These are phyloP conservation scores for Cylindroiulus punctatus DNA, from an alignment of 2,888 invertebrate species.

Conservation along the genomic window DNA sequence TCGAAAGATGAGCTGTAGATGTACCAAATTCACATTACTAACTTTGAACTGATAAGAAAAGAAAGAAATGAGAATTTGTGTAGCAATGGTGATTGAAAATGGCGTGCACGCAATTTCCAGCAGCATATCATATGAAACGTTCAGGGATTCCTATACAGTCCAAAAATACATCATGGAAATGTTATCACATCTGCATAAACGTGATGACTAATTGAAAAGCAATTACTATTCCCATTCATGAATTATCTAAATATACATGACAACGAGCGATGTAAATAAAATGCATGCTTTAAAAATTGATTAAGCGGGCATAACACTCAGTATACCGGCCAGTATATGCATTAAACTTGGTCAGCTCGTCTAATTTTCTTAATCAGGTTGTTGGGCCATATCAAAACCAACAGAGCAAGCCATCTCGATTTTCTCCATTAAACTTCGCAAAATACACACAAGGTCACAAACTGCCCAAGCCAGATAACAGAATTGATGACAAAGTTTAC, in stretches of 20 bases:
- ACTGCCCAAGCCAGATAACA: background rate
- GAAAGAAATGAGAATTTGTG: background rate
- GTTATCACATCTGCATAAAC: too few species aligned
- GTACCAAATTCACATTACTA: background rate
- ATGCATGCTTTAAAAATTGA: background rate
- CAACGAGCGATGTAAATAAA: background rate
- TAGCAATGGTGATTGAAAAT: too few species aligned
- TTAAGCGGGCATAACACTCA: background rate
- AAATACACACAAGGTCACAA: background rate
- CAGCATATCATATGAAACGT: too few species aligned
- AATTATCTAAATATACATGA: background rate
- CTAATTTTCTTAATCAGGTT: background rate
- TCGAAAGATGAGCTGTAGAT: background rate
- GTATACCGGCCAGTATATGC: background rate
- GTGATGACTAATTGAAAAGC: too few species aligned
- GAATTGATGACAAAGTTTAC: background rate
- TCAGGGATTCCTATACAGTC: too few species aligned
- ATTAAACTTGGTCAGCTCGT: background rate
- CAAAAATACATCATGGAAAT: too few species aligned
- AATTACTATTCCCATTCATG: too few species aligned
- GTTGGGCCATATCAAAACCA: background rate
- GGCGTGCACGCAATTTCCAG: too few species aligned
- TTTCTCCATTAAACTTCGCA: too few species aligned
- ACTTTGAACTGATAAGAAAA: background rate
- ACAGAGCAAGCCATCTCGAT: background rate